Evolutionary conservation across 2,888 invertebrate species (phyloP).

Genomic region (Isoperla grammatica): DNA sequence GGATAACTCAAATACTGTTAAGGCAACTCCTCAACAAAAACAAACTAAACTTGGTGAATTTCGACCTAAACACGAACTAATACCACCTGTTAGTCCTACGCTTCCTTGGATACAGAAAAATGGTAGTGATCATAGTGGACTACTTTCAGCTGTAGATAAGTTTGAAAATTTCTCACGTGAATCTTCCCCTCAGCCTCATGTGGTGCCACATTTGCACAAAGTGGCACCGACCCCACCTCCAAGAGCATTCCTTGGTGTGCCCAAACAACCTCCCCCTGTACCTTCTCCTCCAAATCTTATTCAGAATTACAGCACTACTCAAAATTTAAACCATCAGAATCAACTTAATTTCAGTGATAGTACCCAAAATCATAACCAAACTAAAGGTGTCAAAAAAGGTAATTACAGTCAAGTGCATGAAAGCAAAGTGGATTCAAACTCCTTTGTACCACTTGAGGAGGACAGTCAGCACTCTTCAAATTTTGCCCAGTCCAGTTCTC

Average conservation of each 20-base stretch:
- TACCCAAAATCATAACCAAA: background rate
- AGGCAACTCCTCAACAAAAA: slow-evolving; percentile 19
- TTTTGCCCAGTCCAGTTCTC: background rate
- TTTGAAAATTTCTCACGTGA: slow-evolving; percentile 30
- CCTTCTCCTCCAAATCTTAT: slow-evolving; percentile 43
- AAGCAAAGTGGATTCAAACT: too few species aligned
- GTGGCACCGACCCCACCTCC: slow-evolving; percentile 23
- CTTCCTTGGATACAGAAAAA: slow-evolving; percentile 30
- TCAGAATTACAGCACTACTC: slow-evolving; percentile 33
- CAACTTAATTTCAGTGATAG: background rate
- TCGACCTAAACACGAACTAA: slow-evolving; percentile 21
- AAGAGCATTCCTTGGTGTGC: slow-evolving; percentile 17
- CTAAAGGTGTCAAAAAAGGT: background rate
- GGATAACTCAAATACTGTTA: slow-evolving; percentile 4
- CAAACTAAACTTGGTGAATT: background rate
- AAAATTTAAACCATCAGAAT: slow-evolving; percentile 5
- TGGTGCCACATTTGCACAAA: slow-evolving; percentile 24
- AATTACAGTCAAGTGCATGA: too few species aligned
- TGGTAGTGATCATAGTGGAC: slow-evolving; percentile 9
- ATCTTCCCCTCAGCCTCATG: slow-evolving; percentile 28
- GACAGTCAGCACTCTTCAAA: background rate
- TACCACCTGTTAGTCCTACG: slow-evolving; percentile 29
- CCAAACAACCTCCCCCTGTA: slow-evolving; percentile 19
- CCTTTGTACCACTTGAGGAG: background rate
- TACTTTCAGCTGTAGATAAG: slow-evolving; percentile 27